Percentiles rank a stretch among this genome's conserved stretches.
phyloP scores from a whole-genome alignment of 1,140 invertebrate species.

The Cotesia chilonis region DNA sequence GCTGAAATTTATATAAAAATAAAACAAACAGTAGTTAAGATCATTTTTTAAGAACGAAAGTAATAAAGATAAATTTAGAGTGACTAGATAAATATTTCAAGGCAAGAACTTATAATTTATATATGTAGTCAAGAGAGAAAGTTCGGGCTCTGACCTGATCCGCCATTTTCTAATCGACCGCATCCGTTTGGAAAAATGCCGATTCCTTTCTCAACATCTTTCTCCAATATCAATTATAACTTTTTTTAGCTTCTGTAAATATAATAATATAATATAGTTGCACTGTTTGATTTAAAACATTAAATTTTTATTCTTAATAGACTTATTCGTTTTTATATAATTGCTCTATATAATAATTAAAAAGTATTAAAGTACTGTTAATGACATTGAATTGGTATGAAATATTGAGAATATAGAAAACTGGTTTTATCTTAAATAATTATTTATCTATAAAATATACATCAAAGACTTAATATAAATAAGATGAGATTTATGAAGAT shows the following conservation, averaged over 20 bases:
- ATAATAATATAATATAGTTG: neutral
- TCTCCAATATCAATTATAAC: conserved; percentile 10
- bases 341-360: too few relatives aligned
- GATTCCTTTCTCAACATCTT: conserved; percentile 23
- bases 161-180: conserved; percentile 35
- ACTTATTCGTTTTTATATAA: too few relatives aligned
- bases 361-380: too few relatives aligned
- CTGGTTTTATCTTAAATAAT: too few relatives aligned
- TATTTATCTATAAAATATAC: too few relatives aligned
- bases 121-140: conserved; percentile 25
- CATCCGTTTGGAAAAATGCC: conserved; percentile 31
- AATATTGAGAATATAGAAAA: too few relatives aligned
- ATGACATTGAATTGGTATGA: too few relatives aligned
- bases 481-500: too few relatives aligned
- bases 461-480: too few relatives aligned
- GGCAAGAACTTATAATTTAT: conserved; percentile 13
- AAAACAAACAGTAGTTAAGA: neutral
- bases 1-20: too few relatives aligned
- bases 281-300: too few relatives aligned
- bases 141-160: conserved; percentile 25
- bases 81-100: conserved; percentile 22
- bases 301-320: too few relatives aligned
- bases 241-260: neutral
- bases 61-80: neutral
- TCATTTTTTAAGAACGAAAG: neutral